phyloP scores from a whole-genome alignment of 2,888 invertebrate genomes.

The Hetaerina titia region DNA sequence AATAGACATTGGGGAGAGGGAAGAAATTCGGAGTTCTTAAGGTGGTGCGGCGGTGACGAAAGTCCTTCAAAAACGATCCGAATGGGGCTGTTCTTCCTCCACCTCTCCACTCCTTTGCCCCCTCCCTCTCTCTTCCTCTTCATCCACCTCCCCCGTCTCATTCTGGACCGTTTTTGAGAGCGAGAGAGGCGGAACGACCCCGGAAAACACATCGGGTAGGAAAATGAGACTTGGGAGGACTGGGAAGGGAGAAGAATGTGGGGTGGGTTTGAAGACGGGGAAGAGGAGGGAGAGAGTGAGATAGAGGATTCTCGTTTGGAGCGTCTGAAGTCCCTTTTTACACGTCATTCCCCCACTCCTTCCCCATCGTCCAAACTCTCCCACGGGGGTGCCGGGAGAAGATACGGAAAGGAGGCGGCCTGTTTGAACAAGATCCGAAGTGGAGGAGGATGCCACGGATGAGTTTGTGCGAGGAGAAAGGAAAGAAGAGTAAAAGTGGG shows the following conservation, averaged over 20 bases:
- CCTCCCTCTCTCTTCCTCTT: background rate
- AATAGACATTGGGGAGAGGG: background rate
- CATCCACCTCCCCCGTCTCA: background rate
- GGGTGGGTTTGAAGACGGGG: too few species aligned
- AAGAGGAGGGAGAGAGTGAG: background rate
- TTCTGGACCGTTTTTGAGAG: background rate
- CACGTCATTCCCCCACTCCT: background rate
- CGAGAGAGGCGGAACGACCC: background rate
- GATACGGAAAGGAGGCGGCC: background rate
- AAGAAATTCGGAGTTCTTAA: background rate
- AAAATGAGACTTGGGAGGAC: background rate
- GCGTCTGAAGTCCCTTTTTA: constrained; percentile 18
- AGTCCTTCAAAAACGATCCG: constrained; percentile 34
- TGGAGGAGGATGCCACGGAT: background rate
- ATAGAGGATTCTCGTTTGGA: background rate
- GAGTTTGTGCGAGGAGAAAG: background rate
- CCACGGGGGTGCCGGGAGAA: background rate
- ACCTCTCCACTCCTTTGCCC: background rate
- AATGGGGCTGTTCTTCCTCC: background rate
- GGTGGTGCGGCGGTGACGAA: constrained; percentile 28
- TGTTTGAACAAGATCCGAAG: background rate
- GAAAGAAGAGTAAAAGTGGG: constrained; percentile 30
- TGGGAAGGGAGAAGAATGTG: too few species aligned
- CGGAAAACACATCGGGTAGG: background rate
- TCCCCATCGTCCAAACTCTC: background rate